Evolutionary conservation across 2,888 invertebrate genomes (phyloP), one percentile per base, ranked within the genome.

Genomic region (Plusia festucae): DNA sequence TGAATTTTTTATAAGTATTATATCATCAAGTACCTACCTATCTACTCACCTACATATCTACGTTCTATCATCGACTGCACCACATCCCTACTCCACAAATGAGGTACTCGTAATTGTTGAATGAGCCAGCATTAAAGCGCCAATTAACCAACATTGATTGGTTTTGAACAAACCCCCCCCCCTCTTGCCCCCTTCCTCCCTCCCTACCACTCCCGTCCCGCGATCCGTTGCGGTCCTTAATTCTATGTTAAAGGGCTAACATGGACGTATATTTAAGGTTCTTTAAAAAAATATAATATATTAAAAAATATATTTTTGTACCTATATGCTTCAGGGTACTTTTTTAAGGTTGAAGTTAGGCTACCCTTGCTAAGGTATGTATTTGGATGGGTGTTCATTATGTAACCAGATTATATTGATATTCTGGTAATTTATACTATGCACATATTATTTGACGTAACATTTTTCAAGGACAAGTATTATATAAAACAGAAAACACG

Each of bases 61-160:
- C 5, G 20, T 11, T 11, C 0, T 20, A 9, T 30, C 46, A 77
- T 83, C 82, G 79, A 81, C 59, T 59, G 0, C 3, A 0, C 0
- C 70, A 15, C 87, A 74, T 70, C 89, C 49, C 87, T 88, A 81
- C 7, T 13, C 22, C 51, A 88, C 91, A 90, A 30, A 88, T 89
- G 88, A 84, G 82, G 89, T 86, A 89, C 91, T 32, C 20, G 53
- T 74, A 94, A 94, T 93, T 93, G 93, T 91, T 93, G 93, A 94
- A 93, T 93, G 92, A 92, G 92, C 91, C 89, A 90, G 88, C 91
- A 94, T 93, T 94, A 94, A 93, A 93, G 92, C 93, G 84, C 87
- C 93, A 94, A 94, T 94, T 94, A 94, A 90, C 87, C 87, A 88
- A 94, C 93, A 93, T 92, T 93, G 94, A 93, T 94, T 93, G 93